Conservation (phyloP, 2,797 vertebrate species). For the Sarcoramphus papa region DNA sequence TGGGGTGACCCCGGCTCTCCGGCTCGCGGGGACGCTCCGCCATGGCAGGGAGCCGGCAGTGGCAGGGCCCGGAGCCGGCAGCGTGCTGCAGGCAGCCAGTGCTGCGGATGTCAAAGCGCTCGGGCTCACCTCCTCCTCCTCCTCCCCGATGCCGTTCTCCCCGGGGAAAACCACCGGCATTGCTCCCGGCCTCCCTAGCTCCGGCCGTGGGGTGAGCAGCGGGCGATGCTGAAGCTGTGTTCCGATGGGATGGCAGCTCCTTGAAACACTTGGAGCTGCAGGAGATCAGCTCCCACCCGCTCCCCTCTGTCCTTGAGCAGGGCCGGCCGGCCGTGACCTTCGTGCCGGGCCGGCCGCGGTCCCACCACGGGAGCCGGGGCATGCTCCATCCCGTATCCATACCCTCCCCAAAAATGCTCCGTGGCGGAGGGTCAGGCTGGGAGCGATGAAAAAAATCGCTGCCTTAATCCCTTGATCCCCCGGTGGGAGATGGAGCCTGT, state of each 20-base stretch:
- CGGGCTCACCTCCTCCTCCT: not conserved
- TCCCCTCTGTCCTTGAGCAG: constrained; percentile 12
- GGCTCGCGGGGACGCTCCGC: not conserved
- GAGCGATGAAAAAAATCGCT: accelerated
- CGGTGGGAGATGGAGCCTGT: accelerated
- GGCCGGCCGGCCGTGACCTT: not conserved
- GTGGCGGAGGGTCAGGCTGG: not conserved
- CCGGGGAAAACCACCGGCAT: not conserved
- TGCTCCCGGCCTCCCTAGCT: not conserved
- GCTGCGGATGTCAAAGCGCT: not conserved
- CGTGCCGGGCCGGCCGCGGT: not conserved
- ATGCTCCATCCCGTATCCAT: accelerated
- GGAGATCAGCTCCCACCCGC: not conserved
- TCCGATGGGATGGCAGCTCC: not conserved
- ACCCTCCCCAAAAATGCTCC: not conserved
- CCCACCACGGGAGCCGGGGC: not conserved
- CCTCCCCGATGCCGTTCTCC: not conserved
- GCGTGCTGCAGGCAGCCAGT: not conserved
- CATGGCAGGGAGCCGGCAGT: not conserved
- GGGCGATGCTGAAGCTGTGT: not conserved
- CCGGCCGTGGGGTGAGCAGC: not conserved
- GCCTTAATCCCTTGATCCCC: not conserved
- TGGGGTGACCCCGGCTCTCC: not conserved
- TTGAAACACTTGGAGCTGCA: accelerated
- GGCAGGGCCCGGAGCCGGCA: not conserved